These are phyloP conservation scores for Euplagia quadripunctaria DNA, from an alignment of 2,888 invertebrate species.

Conservation along the genomic window DNA sequence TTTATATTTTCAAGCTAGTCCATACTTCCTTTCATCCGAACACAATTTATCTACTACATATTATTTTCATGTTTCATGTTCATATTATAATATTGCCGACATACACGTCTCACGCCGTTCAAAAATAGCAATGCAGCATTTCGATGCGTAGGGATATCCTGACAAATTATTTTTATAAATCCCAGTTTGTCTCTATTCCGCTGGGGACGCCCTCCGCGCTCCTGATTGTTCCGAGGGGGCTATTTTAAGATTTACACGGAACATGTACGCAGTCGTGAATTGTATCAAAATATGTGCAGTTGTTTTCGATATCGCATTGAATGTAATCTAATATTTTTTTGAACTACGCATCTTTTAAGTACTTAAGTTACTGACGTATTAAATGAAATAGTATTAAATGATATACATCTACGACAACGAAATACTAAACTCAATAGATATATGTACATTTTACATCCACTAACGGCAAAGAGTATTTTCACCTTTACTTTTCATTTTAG, in stretches of 20 bases:
- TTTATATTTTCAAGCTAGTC: neutral
- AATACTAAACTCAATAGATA: neutral
- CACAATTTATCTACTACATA: conserved; percentile 1
- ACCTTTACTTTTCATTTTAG: neutral
- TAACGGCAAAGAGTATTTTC: neutral
- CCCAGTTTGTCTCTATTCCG: conserved; percentile 75
- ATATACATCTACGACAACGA: no score
- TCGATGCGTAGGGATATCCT: conserved; percentile 81
- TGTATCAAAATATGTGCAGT: conserved; percentile 17
- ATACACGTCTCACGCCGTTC: conserved; percentile 26
- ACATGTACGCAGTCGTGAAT: conserved; percentile 25
- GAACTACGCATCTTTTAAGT: neutral
- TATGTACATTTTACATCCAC: neutral
- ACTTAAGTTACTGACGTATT: neutral
- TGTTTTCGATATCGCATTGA: neutral
- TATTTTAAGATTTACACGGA: conserved; percentile 34
- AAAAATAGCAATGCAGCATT: conserved; percentile 57
- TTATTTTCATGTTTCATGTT: conserved; percentile 8
- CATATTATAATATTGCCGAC: conserved; percentile 20
- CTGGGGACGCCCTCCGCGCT: conserved; percentile 48
- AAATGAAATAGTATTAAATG: no score
- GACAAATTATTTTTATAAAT: conserved; percentile 84
- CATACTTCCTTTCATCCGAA: neutral
- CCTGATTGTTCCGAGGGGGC: conserved; percentile 43
- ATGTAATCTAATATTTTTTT: conserved; percentile 4